phyloP scores from a whole-genome alignment of 2,888 invertebrate species.

The Falcaria lacertinaria region DNA sequence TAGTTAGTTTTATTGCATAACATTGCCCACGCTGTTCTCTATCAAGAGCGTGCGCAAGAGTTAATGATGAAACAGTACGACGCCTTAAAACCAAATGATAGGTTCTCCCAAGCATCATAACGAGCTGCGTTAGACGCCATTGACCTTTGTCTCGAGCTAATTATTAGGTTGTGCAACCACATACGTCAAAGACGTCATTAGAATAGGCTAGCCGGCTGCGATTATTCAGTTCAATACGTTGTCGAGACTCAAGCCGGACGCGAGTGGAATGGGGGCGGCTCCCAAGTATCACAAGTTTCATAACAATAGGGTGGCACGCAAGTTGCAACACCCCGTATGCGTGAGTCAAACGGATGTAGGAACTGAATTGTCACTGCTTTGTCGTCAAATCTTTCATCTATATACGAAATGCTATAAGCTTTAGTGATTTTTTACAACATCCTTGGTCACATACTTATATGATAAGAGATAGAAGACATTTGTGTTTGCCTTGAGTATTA shows the following conservation, averaged over 20 bases:
- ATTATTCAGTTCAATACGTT: slow-evolving; percentile 40
- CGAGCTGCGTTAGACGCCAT: slow-evolving; percentile 28
- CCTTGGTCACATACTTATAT: no score
- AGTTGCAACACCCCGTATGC: slow-evolving; percentile 33
- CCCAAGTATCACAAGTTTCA: slow-evolving; percentile 54
- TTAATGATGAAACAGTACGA: neutral
- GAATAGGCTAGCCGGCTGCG: slow-evolving; percentile 39
- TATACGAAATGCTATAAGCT: no score
- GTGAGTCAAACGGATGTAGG: slow-evolving; percentile 42
- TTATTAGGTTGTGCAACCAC: slow-evolving; percentile 41
- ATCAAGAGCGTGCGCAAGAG: neutral
- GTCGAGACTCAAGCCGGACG: slow-evolving; percentile 38
- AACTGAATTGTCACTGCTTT: slow-evolving; percentile 30
- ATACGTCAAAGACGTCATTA: slow-evolving; percentile 42
- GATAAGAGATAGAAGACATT: no score
- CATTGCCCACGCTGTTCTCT: no score
- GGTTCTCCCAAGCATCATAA: slow-evolving; percentile 5
- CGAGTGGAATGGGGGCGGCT: slow-evolving; percentile 50
- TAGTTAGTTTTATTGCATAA: no score
- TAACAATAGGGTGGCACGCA: slow-evolving; percentile 39
- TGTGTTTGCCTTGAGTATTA: no score
- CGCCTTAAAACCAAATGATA: slow-evolving; percentile 1
- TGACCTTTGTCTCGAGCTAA: slow-evolving; percentile 45
- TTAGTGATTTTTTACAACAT: no score
- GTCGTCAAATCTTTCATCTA: slow-evolving; percentile 4